Evolutionary conservation across 2,797 vertebrate genomes (phyloP).

Genomic region (Sitta carolinensis): DNA sequence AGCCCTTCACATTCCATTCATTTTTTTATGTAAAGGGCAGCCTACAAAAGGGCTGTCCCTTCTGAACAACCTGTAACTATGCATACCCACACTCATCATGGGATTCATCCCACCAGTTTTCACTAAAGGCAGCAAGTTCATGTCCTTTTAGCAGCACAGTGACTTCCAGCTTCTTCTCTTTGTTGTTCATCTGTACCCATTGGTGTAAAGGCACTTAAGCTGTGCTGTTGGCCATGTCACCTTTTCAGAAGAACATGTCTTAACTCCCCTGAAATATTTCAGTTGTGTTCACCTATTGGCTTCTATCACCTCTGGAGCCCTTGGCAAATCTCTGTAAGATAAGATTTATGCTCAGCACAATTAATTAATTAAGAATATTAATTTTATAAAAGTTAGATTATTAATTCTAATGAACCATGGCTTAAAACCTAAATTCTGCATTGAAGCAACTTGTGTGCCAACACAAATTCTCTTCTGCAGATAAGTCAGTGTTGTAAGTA

Average conservation of each 20-base stretch:
- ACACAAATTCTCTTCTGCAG: not conserved
- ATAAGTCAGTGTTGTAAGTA: not conserved
- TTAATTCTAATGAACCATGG: not conserved
- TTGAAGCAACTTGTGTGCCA: not conserved
- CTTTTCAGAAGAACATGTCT: not conserved
- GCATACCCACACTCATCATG: accelerated
- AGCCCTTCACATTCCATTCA: not conserved
- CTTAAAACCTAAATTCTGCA: not conserved
- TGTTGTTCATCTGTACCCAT: too few species aligned
- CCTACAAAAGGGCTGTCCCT: not conserved
- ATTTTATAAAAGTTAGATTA: not conserved
- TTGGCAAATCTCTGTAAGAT: not conserved
- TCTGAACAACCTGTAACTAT: not conserved
- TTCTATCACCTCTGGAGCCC: not conserved
- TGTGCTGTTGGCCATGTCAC: not conserved
- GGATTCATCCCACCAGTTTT: not conserved
- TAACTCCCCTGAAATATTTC: not conserved
- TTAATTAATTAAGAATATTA: not conserved
- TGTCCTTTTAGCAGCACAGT: not conserved
- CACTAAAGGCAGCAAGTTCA: too few species aligned
- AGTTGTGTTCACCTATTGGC: not conserved
- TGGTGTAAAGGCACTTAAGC: too few species aligned
- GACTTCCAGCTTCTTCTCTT: not conserved
- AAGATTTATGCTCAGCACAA: not conserved
- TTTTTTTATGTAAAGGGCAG: not conserved